These are phyloP conservation scores for Ceratitis capitata DNA, from an alignment of 1,140 invertebrate species.

Conservation along the genomic window DNA sequence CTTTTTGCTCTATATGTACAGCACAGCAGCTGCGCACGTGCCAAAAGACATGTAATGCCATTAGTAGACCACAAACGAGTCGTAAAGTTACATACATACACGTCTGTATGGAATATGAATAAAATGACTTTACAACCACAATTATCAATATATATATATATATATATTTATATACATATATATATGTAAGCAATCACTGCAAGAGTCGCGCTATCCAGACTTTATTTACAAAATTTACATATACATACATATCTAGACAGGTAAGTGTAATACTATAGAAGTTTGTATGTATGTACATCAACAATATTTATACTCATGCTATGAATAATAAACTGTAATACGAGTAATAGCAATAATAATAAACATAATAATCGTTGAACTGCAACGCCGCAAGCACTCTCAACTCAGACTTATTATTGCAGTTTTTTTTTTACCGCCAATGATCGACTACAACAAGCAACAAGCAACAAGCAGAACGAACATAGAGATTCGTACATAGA, in stretches of 20 bases:
- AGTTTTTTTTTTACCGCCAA: too few species aligned
- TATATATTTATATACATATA: too few species aligned
- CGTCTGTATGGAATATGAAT: not conserved
- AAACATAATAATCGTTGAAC: constrained; percentile 30
- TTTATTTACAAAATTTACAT: not conserved
- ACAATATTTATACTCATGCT: not conserved
- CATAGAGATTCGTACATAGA: not conserved
- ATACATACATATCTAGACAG: not conserved
- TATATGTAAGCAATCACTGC: too few species aligned
- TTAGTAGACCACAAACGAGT: not conserved
- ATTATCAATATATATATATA: too few species aligned
- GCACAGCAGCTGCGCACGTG: not conserved
- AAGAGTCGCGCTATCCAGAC: not conserved
- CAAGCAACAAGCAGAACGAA: not conserved
- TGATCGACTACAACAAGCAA: constrained; percentile 4
- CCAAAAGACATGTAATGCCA: not conserved
- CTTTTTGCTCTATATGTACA: not conserved
- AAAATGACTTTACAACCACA: not conserved
- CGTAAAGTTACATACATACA: not conserved
- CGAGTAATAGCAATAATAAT: constrained; percentile 22
- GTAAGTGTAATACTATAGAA: too few species aligned
- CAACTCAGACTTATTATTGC: not conserved
- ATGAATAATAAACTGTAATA: constrained; percentile 25
- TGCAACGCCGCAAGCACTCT: not conserved
- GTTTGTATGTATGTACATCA: too few species aligned